Conservation (phyloP, 2,888 invertebrate genomes). For the Petrolisthes cinctipes region DNA sequence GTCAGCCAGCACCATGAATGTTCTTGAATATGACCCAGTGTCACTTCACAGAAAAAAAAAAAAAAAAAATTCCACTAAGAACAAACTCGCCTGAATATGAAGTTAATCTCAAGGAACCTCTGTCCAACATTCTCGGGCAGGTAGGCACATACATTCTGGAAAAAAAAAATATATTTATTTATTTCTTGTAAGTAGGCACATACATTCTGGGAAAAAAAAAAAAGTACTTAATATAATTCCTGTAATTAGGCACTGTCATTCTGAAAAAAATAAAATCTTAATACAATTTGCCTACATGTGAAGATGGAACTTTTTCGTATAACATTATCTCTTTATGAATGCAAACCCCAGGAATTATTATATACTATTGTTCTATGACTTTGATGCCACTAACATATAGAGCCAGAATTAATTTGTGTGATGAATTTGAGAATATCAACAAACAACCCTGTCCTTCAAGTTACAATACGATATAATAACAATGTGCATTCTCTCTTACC, state of each 20-base stretch:
- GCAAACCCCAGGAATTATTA: not conserved
- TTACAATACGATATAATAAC: not conserved
- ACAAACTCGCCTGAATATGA: conserved; percentile 50
- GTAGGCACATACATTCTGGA: conserved; percentile 45
- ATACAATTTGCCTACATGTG: not conserved
- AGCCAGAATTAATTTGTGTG: not conserved
- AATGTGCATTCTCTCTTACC: conserved; percentile 11
- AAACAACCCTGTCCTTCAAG: not conserved
- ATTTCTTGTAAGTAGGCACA: not conserved
- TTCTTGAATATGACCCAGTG: no score
- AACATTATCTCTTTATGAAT: not conserved
- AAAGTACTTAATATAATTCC: not conserved
- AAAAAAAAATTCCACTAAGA: conserved; percentile 6
- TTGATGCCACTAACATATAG: not conserved
- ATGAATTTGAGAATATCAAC: not conserved
- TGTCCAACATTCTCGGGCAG: conserved; percentile 38
- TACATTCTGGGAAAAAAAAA: not conserved
- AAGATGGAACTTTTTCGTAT: not conserved
- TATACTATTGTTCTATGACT: not conserved
- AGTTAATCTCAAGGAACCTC: conserved; percentile 49
- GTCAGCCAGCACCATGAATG: no score
- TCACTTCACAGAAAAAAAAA: not conserved
- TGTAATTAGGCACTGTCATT: not conserved
- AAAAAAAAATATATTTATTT: conserved; percentile 5
- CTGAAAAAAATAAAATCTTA: not conserved